Evolutionary conservation across 2,888 invertebrate genomes (phyloP), one percentile per base, ranked within the genome.

Genomic region (Limnephilus lunatus): DNA sequence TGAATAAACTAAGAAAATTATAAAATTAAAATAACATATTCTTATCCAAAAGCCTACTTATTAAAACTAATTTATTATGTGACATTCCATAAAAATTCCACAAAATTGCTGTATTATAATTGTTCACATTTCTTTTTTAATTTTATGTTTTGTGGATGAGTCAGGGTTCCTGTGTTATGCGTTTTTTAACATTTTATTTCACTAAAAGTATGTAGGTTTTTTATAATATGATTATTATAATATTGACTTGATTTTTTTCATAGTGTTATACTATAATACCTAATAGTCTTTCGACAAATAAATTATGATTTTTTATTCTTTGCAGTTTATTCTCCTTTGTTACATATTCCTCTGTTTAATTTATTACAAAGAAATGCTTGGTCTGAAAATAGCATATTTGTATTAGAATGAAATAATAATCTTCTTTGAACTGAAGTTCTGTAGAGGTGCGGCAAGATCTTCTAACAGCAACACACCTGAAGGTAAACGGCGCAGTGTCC

Each of bases 231-330:
- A 86, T 30, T 86, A 86, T 44, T 44, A 39, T 15, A 44, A 39
- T 15, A 44, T 86, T 44, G n/a, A 86, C 35, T 86, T 44, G 83
- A 35, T 32, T 83, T 83, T 44, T 83, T 32, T 35, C 15, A 48
- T 30, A 39, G 44, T 86, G 86, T 86, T 48, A 39, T n/a, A 48
- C 14, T 39, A n/a, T 85, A 85, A 68, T 68, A 68, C 25, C 25
- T 68, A 68, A 85, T 85, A 86, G 44, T 44, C 48, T 86, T 86
- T 44, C 48, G 86, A 86, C 44, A 86, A 86, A 86, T 86, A 86
- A 86, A 86, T 86, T 86, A 86, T 86, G 86, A 86, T n/a, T 44
- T 39, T n/a, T 30, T 48, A 44, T 44, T 39, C n/a, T 25, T 68
- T 68, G 68, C 68, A 25, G 68, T 68, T 32, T 31, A 32, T 82